Evolutionary conservation across 2,888 invertebrate species (phyloP).

Genomic region (Cheilosia scutellata): DNA sequence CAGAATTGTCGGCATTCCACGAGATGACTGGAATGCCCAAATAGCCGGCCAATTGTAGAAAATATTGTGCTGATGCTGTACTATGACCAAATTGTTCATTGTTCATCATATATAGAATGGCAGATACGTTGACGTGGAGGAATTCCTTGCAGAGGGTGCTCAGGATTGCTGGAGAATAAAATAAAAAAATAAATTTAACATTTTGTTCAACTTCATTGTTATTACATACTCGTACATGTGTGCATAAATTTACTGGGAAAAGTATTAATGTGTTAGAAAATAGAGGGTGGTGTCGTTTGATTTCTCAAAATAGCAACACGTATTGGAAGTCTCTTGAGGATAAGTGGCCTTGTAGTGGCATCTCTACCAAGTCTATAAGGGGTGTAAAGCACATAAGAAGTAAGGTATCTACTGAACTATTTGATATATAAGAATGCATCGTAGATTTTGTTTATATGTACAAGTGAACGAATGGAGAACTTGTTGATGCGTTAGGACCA

Average conservation of each 20-base stretch:
- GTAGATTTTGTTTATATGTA: too few species aligned
- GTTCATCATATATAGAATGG: conserved; percentile 97
- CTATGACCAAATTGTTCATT: conserved; percentile 96
- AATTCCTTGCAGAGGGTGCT: conserved; percentile 95
- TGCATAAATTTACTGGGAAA: not conserved
- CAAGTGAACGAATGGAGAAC: too few species aligned
- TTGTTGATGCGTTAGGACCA: too few species aligned
- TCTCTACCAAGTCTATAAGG: too few species aligned
- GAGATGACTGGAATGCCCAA: conserved; percentile 98
- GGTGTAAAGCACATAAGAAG: too few species aligned
- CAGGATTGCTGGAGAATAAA: conserved; percentile 89
- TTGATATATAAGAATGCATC: too few species aligned
- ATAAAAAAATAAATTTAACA: not conserved
- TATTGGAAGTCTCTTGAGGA: too few species aligned
- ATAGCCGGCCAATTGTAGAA: conserved; percentile 96
- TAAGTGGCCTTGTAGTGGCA: too few species aligned
- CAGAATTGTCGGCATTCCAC: conserved; percentile 99
- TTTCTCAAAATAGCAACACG: not conserved
- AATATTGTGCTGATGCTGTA: conserved; percentile 97
- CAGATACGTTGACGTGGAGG: conserved; percentile 94
- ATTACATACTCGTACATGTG: not conserved
- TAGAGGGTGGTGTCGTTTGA: not conserved
- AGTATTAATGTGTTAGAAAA: too few species aligned
- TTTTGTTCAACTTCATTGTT: too few species aligned
- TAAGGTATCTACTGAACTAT: too few species aligned